These are phyloP conservation scores for Artemisiospiza belli DNA, from an alignment of 2,113 vertebrate genomes.

Conservation along the genomic window DNA sequence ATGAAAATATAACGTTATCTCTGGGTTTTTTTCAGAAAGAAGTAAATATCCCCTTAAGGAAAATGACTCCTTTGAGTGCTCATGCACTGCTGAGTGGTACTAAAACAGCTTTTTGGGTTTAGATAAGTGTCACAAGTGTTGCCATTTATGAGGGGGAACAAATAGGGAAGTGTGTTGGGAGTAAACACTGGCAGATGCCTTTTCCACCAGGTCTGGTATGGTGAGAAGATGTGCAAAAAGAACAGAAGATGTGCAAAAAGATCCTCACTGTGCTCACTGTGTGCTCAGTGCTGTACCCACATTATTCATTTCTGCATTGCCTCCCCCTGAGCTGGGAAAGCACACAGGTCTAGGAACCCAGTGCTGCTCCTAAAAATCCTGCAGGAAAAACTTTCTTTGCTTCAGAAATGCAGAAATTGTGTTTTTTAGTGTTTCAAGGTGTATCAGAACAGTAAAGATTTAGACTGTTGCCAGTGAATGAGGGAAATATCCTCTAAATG, in stretches of 20 bases:
- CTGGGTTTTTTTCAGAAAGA: background rate
- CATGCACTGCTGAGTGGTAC: background rate
- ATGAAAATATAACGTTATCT: background rate
- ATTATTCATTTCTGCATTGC: background rate
- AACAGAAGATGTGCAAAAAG: background rate
- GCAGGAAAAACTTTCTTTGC: rapidly evolving
- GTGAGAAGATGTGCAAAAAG: background rate
- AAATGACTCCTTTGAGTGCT: background rate
- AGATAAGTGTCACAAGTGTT: background rate
- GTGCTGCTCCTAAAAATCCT: background rate
- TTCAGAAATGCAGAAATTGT: background rate
- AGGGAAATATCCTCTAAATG: background rate
- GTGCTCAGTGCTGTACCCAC: background rate
- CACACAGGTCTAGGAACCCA: background rate
- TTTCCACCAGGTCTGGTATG: background rate
- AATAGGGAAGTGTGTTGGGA: background rate
- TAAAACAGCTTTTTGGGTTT: background rate
- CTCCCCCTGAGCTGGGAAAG: background rate
- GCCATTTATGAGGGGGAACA: background rate
- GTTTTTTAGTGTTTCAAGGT: background rate
- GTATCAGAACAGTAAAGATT: background rate
- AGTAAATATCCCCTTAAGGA: background rate
- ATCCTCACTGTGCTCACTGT: background rate
- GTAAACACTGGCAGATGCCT: background rate
- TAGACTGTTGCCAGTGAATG: background rate